These are phyloP conservation scores for Petrophora chlorosata DNA, from an alignment of 2,888 invertebrate genomes.

Conservation along the genomic window DNA sequence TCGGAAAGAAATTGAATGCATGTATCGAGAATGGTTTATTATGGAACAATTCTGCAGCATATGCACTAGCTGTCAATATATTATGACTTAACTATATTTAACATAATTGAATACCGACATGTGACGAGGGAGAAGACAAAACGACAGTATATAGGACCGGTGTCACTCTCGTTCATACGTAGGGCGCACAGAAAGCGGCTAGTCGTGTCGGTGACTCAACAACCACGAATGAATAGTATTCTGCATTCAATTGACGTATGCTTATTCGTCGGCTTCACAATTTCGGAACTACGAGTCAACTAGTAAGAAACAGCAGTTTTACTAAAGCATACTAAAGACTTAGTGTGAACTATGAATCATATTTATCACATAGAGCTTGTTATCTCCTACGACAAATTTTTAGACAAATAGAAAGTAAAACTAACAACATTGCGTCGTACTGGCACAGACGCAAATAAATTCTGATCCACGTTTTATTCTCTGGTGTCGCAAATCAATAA, in stretches of 20 bases:
- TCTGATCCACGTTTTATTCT: constrained; percentile 45
- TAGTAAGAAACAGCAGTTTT: constrained; percentile 54
- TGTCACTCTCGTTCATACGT: constrained; percentile 39
- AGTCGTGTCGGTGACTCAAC: constrained; percentile 65
- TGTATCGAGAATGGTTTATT: background rate
- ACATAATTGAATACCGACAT: background rate
- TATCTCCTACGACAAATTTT: constrained; percentile 34
- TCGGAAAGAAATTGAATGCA: background rate
- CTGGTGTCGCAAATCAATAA: constrained; percentile 50
- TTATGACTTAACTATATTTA: constrained; percentile 1
- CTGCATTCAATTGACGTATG: constrained; percentile 68
- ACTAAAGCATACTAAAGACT: constrained; percentile 51
- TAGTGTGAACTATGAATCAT: constrained; percentile 54
- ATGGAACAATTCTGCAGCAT: no score
- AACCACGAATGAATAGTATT: constrained; percentile 62
- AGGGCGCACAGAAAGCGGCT: constrained; percentile 52
- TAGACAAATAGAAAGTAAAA: constrained; percentile 40
- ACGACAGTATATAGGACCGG: constrained; percentile 16
- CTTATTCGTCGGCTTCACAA: constrained; percentile 48
- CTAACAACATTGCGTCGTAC: constrained; percentile 23
- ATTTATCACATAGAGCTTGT: constrained; percentile 43
- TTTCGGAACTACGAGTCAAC: constrained; percentile 48
- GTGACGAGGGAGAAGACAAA: constrained; percentile 1
- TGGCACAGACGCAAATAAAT: constrained; percentile 35
- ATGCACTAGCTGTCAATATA: no score